Percentiles rank a stretch among this genome's conserved stretches.
phyloP scores from a whole-genome alignment of 2,888 invertebrate genomes.

The Tetranychus piercei region DNA sequence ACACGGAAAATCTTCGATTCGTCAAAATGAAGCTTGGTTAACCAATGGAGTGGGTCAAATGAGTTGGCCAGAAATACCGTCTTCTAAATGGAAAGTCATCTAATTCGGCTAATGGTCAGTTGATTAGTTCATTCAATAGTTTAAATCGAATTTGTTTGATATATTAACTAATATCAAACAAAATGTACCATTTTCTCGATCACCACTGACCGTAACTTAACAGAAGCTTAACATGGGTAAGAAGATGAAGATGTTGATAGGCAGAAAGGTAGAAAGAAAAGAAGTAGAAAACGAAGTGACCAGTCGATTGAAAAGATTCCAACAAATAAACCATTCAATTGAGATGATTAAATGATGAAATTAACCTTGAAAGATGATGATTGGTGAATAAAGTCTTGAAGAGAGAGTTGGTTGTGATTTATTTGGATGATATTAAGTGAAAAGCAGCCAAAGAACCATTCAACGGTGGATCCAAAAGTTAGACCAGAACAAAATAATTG shows the following conservation, averaged over 20 bases:
- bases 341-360: neutral
- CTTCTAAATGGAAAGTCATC: no score
- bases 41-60: neutral
- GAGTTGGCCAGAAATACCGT: no score
- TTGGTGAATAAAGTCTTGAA: neutral
- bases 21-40: neutral
- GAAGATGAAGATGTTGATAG: neutral
- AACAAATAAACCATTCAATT: neutral
- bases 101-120: no score
- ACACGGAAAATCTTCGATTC: neutral
- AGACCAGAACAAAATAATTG: no score
- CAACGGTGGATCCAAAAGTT: no score
- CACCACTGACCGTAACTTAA: no score
- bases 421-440: neutral
- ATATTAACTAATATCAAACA: no score
- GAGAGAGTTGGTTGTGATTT: neutral
- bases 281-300: neutral
- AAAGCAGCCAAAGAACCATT: neutral
- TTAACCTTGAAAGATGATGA: neutral
- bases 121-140: no score
- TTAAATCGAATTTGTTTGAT: no score
- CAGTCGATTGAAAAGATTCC: neutral
- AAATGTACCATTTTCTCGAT: no score
- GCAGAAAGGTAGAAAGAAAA: no score
- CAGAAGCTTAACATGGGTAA: neutral